A percentile compares a stretch with the other conserved stretches of the same genome.
Evolutionary conservation across 37 sponge, comb jelly and placozoan genomes (phyloP).

Genomic region (Haliclona indistincta): DNA sequence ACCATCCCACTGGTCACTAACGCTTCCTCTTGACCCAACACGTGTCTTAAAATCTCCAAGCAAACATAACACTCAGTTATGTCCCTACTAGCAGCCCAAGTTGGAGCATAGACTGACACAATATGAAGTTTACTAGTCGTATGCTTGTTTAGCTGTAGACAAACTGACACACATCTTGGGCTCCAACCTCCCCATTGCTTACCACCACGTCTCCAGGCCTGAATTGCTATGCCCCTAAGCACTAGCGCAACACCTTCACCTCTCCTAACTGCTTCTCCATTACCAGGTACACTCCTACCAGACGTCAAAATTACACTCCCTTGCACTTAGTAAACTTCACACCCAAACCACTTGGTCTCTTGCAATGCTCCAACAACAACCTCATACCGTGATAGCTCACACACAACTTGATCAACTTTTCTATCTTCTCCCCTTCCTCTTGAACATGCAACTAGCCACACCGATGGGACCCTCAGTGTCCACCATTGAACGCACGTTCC

Average conservation of each 20-base stretch:
- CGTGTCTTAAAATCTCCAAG: conserved; percentile 1
- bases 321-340: conserved; percentile 6
- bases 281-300: conserved; percentile 14
- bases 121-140: not conserved
- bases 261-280: conserved; percentile 27
- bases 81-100: not conserved
- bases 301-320: conserved; percentile 23
- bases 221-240: conserved; percentile 10
- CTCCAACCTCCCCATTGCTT: conserved; percentile 40
- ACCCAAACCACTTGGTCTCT: conserved; percentile 40
- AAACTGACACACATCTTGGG: conserved; percentile 16
- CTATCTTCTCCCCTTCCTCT: conserved; percentile 1
- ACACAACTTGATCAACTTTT: conserved; percentile 11
- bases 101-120: conserved; percentile 19
- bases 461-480: conserved; percentile 3
- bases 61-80: conserved; percentile 9
- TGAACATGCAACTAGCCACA: not conserved
- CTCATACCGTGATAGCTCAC: not conserved
- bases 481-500: conserved; percentile 9
- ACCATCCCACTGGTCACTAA: conserved; percentile 13
- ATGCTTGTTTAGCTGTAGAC: not conserved
- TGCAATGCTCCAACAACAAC: conserved; percentile 2
- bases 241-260: conserved; percentile 44
- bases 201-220: conserved; percentile 14
- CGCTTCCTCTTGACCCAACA: conserved; percentile 21